Conservation (phyloP, 2,888 invertebrate genomes). For the Unio pictorum region DNA sequence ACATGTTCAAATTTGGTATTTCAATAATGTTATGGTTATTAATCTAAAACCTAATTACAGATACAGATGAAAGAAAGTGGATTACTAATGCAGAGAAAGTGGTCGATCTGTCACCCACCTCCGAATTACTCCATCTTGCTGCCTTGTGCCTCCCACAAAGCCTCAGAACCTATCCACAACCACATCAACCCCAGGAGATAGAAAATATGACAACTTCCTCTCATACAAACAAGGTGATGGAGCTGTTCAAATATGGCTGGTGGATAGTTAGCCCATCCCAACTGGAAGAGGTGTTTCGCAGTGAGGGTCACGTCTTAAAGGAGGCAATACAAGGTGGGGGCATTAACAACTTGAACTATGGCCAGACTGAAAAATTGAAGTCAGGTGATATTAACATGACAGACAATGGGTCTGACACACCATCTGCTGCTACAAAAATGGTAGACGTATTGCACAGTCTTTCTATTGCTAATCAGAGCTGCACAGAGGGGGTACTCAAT, state of each 20-base stretch:
- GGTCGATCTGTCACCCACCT: slow-evolving; percentile 50
- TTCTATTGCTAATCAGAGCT: too few relatives aligned
- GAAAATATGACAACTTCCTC: slow-evolving; percentile 3
- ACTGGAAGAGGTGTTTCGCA: slow-evolving; percentile 23
- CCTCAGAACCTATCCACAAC: slow-evolving; percentile 15
- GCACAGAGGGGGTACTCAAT: too few relatives aligned
- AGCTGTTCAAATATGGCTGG: slow-evolving; percentile 42
- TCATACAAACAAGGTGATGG: slow-evolving; percentile 16
- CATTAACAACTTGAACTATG: background rate
- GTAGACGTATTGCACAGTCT: too few relatives aligned
- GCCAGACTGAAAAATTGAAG: too few relatives aligned
- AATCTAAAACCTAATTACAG: slow-evolving; percentile 4
- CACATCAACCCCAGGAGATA: slow-evolving; percentile 6
- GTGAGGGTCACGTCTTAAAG: background rate
- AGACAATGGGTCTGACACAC: too few relatives aligned
- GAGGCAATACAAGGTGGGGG: background rate
- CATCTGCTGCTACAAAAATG: too few relatives aligned
- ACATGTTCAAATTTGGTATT: too few relatives aligned
- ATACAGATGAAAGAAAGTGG: slow-evolving; percentile 25
- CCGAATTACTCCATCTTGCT: slow-evolving; percentile 61
- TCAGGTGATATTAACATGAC: too few relatives aligned
- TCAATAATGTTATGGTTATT: too few relatives aligned
- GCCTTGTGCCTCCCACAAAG: slow-evolving; percentile 49
- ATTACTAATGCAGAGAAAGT: slow-evolving; percentile 51
- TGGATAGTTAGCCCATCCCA: slow-evolving; percentile 42